A percentile compares a stretch with the other conserved stretches of the same genome.
These are phyloP conservation scores for Cichladusa arquata DNA, from an alignment of 2,113 vertebrate genomes.

Conservation along the genomic window DNA sequence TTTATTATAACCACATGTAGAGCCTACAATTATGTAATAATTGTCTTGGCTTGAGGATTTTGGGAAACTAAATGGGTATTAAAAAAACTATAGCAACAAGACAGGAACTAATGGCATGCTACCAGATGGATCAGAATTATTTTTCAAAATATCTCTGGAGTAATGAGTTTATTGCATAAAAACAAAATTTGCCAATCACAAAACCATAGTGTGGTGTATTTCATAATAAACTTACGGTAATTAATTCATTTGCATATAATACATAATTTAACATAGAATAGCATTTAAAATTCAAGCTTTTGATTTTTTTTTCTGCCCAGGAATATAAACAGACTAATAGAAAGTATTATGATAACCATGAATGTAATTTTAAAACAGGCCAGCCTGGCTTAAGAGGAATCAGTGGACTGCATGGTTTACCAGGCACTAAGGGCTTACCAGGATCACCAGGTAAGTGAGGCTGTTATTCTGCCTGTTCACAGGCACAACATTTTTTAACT, in stretches of 20 bases:
- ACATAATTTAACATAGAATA: not conserved
- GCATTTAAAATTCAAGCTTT: not conserved
- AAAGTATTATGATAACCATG: not conserved
- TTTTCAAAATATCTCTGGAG: not conserved
- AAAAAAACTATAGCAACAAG: not conserved
- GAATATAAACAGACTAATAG: not conserved
- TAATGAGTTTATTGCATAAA: not conserved
- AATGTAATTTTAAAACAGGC: slow-evolving; percentile 73
- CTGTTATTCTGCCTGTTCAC: not conserved
- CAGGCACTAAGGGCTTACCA: slow-evolving; percentile 80
- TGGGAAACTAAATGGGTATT: not conserved
- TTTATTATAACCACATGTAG: not conserved
- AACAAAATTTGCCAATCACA: not conserved
- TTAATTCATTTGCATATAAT: not conserved
- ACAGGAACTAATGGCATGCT: not conserved
- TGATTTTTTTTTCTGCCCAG: not conserved
- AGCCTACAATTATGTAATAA: not conserved
- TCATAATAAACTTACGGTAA: not conserved
- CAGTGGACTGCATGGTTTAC: slow-evolving; percentile 78
- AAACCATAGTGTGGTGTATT: not conserved
- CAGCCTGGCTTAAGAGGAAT: slow-evolving; percentile 83
- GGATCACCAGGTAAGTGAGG: slow-evolving; percentile 83
- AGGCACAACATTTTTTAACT: not conserved
- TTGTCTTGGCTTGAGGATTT: not conserved
- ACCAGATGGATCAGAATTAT: not conserved